phyloP scores from a whole-genome alignment of 2,113 vertebrate genomes.

The Tonatia bakeri region DNA sequence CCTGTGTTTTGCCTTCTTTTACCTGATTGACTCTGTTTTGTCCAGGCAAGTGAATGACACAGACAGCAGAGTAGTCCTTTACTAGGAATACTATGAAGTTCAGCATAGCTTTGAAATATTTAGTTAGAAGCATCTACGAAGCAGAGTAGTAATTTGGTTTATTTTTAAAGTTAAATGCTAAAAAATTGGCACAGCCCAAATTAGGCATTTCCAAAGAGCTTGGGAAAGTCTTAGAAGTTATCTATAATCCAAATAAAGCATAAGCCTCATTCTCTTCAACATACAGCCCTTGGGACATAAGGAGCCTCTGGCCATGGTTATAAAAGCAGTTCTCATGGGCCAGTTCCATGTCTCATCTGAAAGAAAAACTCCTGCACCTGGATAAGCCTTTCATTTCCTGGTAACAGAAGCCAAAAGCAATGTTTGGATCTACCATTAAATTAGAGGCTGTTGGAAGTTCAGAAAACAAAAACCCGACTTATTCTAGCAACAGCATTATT shows the following conservation, averaged over 20 bases:
- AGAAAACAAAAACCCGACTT: background rate
- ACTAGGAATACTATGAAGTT: background rate
- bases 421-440: constrained; percentile 11
- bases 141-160: background rate
- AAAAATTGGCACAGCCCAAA: background rate
- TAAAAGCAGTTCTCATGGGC: constrained; percentile 9
- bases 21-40: background rate
- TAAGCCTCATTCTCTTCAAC: background rate
- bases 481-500: background rate
- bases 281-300: background rate
- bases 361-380: constrained; percentile 24
- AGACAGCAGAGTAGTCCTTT: background rate
- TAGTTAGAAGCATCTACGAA: background rate
- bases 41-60: background rate
- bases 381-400: background rate
- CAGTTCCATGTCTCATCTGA: background rate
- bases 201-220: constrained; percentile 5
- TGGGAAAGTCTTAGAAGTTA: background rate
- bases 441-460: background rate
- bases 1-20: background rate
- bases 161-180: background rate
- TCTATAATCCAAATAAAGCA: background rate
- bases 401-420: constrained; percentile 37
- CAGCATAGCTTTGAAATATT: background rate
- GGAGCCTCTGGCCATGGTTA: background rate